Conservation (phyloP, 2,797 vertebrate species). For the Siniperca scherzeri region DNA sequence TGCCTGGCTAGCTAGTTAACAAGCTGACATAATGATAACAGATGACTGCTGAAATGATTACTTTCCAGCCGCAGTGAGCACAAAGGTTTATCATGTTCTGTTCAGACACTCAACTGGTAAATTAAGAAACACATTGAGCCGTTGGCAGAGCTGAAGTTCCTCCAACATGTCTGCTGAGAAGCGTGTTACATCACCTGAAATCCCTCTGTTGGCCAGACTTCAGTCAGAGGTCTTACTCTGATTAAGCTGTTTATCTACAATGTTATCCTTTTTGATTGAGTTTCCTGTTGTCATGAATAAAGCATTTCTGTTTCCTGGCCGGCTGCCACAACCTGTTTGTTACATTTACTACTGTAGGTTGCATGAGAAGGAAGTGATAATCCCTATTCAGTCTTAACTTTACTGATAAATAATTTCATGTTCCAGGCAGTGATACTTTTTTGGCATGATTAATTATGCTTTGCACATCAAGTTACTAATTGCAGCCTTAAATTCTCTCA, state of each 20-base stretch:
- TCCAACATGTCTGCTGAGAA: background rate
- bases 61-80: background rate
- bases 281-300: slow-evolving; percentile 28
- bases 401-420: background rate
- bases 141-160: slow-evolving; percentile 1
- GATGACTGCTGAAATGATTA: background rate
- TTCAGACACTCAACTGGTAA: background rate
- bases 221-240: slow-evolving; percentile 29
- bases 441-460: background rate
- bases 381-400: background rate
- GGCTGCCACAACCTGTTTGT: background rate
- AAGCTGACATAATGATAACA: background rate
- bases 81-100: background rate
- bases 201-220: slow-evolving; percentile 31
- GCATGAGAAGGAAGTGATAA: background rate
- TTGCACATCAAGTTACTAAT: background rate
- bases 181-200: slow-evolving; percentile 46
- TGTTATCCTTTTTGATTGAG: slow-evolving; percentile 26
- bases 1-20: background rate
- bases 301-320: slow-evolving; percentile 21
- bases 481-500: background rate
- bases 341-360: background rate
- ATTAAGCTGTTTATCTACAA: slow-evolving; percentile 44
- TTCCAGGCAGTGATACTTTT: background rate
- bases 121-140: background rate